phyloP scores from a whole-genome alignment of 2,797 vertebrate species.

The Myotis pilosus region DNA sequence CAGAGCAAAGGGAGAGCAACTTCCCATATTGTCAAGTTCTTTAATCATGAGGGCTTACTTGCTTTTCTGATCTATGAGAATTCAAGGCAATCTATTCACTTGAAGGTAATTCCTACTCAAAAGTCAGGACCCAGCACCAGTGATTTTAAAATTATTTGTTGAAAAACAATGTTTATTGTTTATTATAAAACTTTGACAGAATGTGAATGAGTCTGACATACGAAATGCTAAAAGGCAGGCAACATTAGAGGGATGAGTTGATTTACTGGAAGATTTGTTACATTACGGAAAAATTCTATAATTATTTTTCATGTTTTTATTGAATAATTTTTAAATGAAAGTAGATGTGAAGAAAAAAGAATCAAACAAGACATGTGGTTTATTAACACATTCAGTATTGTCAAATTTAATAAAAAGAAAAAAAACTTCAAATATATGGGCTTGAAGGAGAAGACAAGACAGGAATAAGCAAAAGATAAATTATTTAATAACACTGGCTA shows the following conservation, averaged over 20 bases:
- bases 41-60: not conserved
- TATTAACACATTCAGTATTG: not conserved
- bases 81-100: not conserved
- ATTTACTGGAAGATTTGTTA: not conserved
- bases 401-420: constrained; percentile 36
- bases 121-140: not conserved
- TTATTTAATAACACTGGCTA: constrained; percentile 6
- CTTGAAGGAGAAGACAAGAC: not conserved
- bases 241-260: not conserved
- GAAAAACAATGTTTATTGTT: not conserved
- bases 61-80: not conserved
- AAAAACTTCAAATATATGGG: not conserved
- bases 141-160: constrained; percentile 19
- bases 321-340: constrained; percentile 30
- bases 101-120: not conserved
- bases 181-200: not conserved
- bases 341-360: not conserved
- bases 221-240: not conserved
- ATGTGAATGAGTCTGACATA: not conserved
- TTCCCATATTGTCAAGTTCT: not conserved
- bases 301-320: constrained; percentile 40
- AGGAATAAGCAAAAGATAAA: not conserved
- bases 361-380: not conserved
- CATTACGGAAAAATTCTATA: not conserved
- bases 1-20: not conserved